phyloP scores from a whole-genome alignment of 2,113 vertebrate genomes.

The Cochlearius cochlearius region DNA sequence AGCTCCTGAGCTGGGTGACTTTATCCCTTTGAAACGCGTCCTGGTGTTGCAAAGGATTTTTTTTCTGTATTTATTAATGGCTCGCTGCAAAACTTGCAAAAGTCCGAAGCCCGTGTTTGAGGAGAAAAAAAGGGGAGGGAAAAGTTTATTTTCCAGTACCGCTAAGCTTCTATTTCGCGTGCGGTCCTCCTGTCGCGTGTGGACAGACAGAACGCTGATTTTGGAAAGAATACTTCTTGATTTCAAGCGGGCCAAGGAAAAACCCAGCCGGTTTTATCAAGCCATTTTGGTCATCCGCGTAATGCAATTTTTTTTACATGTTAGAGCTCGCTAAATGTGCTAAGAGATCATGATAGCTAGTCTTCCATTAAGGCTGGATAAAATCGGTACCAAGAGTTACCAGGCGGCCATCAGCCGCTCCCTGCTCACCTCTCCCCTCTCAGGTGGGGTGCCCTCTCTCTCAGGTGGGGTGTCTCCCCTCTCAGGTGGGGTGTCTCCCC shows the following conservation, averaged over 20 bases:
- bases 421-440: not conserved
- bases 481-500: too few relatives aligned
- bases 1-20: not conserved
- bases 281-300: not conserved
- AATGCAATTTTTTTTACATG: not conserved
- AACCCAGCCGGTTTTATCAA: not conserved
- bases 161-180: not conserved
- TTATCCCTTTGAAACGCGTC: not conserved
- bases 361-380: not conserved
- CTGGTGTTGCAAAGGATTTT: not conserved
- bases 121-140: not conserved
- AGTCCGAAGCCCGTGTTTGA: not conserved
- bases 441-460: not conserved
- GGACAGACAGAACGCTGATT: not conserved
- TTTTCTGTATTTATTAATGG: not conserved
- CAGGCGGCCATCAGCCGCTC: not conserved
- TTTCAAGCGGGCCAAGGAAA: not conserved
- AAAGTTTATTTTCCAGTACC: not conserved
- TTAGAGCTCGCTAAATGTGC: not conserved
- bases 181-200: not conserved
- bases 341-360: not conserved
- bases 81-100: not conserved
- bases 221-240: not conserved
- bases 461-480: too few relatives aligned
- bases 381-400: not conserved